Base-by-base conservation (phyloP, 2,113 vertebrate species). In the Cephalopterus ornatus region DNA sequence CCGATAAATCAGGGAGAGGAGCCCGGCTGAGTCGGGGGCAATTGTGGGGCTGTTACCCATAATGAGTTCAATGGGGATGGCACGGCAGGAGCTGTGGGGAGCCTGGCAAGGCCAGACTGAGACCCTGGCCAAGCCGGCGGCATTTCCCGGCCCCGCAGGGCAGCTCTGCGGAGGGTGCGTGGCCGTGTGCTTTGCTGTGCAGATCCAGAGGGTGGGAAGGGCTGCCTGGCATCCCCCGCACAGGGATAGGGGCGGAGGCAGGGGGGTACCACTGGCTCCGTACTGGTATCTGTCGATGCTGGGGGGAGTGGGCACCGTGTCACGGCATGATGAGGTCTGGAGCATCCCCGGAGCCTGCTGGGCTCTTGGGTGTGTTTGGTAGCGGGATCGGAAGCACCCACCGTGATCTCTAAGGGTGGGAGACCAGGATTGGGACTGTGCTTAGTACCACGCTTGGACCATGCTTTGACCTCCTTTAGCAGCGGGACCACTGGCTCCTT, bases 141-240 rank as follows among this genome's bases (percentile, higher is more conserved):
- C 33, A 41, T 24, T n/a, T 78, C 71, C 17, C 9, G 26, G 47
- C n/a, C 39, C 20, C 5, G 27, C 3, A 5, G 68, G 53, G 50
- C 3, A 6, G 42, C n/a, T 46, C 67, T 3, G 2, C 2, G 2
- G 14, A 32, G 13, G 22, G 4, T n/a, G 2, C 4, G 0, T 0
- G 11, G 42, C 33, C 35, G 0, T 1, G 1, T 0, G 16, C 12
- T 37, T 12, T 27, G 5, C 23, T 12, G 16, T 1, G 8, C 8
- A 0, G 35, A 20, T 12, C 53, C 4, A 1, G 14, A 32, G 2
- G 11, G 1, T 19, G 79, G 63, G 71, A 5, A 46, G 30, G 42
- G 58, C 58, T 39, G 46, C 33, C 37, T 1, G 0, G 8, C 21
- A 5, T 20, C 50, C 26, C 30, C n/a, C 4, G 19, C 1, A 0